phyloP scores from a whole-genome alignment of 2,888 invertebrate genomes.

The Anorthoa munda region DNA sequence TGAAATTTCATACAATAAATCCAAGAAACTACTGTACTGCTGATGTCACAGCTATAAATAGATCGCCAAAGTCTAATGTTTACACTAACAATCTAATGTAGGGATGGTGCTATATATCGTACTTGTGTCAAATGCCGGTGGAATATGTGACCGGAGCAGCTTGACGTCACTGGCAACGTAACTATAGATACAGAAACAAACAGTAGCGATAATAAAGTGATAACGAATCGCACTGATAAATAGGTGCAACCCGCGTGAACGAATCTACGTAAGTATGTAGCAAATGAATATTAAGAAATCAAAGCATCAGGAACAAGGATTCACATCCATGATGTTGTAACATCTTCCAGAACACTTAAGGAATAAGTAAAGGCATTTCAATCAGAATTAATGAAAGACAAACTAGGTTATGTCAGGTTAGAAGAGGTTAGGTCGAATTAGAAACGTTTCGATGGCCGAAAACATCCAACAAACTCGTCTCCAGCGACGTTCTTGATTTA shows the following conservation, averaged over 20 bases:
- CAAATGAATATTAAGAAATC: conserved; percentile 37
- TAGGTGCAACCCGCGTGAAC: conserved; percentile 78
- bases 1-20: conserved; percentile 78
- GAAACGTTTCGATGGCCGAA: conserved; percentile 52
- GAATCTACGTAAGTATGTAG: conserved; percentile 53
- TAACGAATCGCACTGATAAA: conserved; percentile 86
- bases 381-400: conserved; percentile 40
- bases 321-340: conserved; percentile 18
- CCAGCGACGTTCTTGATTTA: conserved; percentile 51
- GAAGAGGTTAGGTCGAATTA: conserved; percentile 63
- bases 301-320: conserved; percentile 10
- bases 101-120: conserved; percentile 75
- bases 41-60: conserved; percentile 88
- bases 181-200: conserved; percentile 86
- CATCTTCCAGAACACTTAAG: conserved; percentile 18
- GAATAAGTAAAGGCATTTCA: conserved; percentile 26
- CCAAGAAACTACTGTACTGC: conserved; percentile 78
- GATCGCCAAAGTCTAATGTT: conserved; percentile 79
- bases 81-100: conserved; percentile 84
- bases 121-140: conserved; percentile 63
- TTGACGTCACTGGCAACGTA: conserved; percentile 83
- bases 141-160: conserved; percentile 68
- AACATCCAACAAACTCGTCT: conserved; percentile 45
- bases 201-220: conserved; percentile 86
- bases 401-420: conserved; percentile 66